Evolutionary conservation across 2,797 vertebrate genomes (phyloP).

Genomic region (Steatocranus sp.): DNA sequence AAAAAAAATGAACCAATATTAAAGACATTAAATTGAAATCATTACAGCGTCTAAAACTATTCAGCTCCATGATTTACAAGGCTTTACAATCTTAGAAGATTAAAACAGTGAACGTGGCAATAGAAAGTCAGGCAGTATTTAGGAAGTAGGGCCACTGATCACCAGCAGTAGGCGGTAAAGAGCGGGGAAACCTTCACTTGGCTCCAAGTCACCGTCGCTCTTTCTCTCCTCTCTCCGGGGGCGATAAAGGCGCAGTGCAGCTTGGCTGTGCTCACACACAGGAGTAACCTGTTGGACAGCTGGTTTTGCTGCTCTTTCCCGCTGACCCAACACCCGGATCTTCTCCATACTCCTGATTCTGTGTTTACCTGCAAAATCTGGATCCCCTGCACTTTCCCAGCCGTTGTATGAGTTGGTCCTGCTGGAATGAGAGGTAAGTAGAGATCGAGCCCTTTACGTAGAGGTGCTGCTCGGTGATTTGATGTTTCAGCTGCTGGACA

Average conservation of each 20-base stretch:
- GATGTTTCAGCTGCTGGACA: neutral
- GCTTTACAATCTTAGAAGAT: neutral
- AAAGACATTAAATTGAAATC: neutral
- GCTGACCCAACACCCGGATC: neutral
- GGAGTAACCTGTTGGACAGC: neutral
- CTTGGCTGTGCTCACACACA: neutral
- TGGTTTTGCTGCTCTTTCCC: neutral
- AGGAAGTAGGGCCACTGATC: neutral
- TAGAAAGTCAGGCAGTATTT: neutral
- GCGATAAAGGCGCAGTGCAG: conserved; percentile 14
- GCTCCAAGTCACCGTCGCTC: neutral
- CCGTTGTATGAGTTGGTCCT: conserved; percentile 5
- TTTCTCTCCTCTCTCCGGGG: neutral
- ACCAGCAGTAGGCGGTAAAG: conserved; percentile 41
- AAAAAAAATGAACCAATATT: neutral
- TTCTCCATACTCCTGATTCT: neutral
- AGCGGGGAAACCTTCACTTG: neutral
- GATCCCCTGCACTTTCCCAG: neutral
- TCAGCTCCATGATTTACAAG: neutral
- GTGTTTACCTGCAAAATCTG: neutral
- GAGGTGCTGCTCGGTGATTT: neutral
- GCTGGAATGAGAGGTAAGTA: conserved; percentile 66
- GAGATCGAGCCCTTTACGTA: neutral
- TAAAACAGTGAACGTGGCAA: neutral
- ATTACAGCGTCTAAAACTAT: neutral